Evolutionary conservation across 2,797 vertebrate species (phyloP), one percentile per base, ranked within the genome.

Genomic region (Denticeps clupeoides): DNA sequence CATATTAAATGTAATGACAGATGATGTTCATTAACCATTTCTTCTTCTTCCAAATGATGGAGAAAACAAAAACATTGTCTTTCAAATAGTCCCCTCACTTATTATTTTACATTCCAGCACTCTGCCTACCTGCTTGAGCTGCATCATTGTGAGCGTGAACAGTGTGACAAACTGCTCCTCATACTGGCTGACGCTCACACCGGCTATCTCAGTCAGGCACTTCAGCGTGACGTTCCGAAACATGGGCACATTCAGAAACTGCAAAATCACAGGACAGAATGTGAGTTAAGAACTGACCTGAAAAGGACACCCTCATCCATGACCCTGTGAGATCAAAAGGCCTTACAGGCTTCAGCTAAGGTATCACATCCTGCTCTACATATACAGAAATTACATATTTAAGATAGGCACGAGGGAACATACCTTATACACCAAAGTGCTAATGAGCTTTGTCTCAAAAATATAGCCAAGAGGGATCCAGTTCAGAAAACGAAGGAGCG

Each of bases 391-490:
- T n/a, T 9, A 5, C 41, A 11, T 9, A 11, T 9, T 5, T 19
- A 18, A 19, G 4, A 29, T 6, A 2, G 5, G 13, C 38, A 40
- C 18, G 22, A 45, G 3, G 15, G 11, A 18, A 29, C 45, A 2
- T 80, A 96, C 92, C 89, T 97, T 96, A 65, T 97, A 97, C 68
- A 97, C 93, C 70, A 98, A 78, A 19, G 93, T 97, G 77, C 89
- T 97, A 78, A 96, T 98, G 69, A 97, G 82, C 68, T 97, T 97
- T 23, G 93, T 97, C 77, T 98, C 94, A 72, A 97, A 98, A 68
- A 98, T 97, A 71, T 98, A 98, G 28, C 94, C 94, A 62, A 98
- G 74, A 31, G 94, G 94, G 82, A 98, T 98, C 94, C 94, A 98
- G 69, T 98, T 98, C 50, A 97, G 84, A 63, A 98, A 98, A 62